Conservation (phyloP, 1,140 invertebrate genomes). For the Palaemon carinicauda region DNA sequence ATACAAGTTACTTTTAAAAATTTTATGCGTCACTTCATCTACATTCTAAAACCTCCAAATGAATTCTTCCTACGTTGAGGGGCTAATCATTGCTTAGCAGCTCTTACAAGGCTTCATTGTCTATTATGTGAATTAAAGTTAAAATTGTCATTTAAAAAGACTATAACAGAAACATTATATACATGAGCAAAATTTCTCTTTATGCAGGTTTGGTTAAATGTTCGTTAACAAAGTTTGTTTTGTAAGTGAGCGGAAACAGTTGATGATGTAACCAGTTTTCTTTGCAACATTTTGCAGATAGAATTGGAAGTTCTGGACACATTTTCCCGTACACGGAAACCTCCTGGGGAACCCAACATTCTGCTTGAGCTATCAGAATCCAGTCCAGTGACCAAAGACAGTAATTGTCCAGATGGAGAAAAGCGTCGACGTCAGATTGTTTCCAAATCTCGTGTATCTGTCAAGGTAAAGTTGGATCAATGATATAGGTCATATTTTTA, state of each 20-base stretch:
- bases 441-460: neutral
- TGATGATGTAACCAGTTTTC: neutral
- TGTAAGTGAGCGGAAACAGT: neutral
- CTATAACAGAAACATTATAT: too few species aligned
- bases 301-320: conserved; percentile 32
- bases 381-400: neutral
- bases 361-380: conserved; percentile 27
- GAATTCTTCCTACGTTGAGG: too few species aligned
- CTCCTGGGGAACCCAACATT: conserved; percentile 30
- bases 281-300: neutral
- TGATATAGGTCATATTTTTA: neutral
- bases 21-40: too few species aligned
- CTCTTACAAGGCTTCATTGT: too few species aligned
- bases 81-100: too few species aligned
- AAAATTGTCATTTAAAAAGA: too few species aligned
- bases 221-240: neutral
- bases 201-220: too few species aligned
- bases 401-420: conserved; percentile 11
- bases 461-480: conserved; percentile 5
- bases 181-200: too few species aligned
- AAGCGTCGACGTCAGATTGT: conserved; percentile 19
- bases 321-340: conserved; percentile 27
- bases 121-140: too few species aligned
- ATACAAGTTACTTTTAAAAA: too few species aligned
- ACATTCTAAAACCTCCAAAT: too few species aligned